Evolutionary conservation across 2,113 vertebrate species (phyloP).

Genomic region (Diadophis punctatus): DNA sequence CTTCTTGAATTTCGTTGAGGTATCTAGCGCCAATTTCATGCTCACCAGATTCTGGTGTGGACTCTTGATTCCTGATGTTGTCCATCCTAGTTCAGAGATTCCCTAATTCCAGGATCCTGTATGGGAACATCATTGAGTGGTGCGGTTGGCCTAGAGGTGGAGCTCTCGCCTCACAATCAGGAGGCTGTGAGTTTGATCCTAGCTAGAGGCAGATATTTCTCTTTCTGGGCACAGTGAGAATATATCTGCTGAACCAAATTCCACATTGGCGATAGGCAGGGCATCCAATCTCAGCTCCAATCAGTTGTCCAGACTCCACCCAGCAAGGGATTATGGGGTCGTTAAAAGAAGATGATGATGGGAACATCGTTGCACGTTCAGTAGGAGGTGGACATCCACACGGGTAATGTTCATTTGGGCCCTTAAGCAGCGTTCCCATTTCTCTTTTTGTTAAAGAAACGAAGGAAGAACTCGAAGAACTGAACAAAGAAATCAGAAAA

Average conservation of each 20-base stretch:
- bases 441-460: conserved; percentile 71
- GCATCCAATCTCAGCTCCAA: too few relatives aligned
- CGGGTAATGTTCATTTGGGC: neutral
- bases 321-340: too few relatives aligned
- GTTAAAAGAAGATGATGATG: too few relatives aligned
- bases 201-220: too few relatives aligned
- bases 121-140: too few relatives aligned
- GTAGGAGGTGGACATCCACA: neutral
- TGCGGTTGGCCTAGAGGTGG: too few relatives aligned
- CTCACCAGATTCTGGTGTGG: neutral
- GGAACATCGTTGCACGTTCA: neutral
- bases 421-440: neutral
- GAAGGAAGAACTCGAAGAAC: conserved; percentile 85
- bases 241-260: too few relatives aligned
- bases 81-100: neutral
- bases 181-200: too few relatives aligned
- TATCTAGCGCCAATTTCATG: neutral
- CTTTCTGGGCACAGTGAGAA: too few relatives aligned
- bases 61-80: neutral
- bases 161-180: too few relatives aligned
- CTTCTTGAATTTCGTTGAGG: neutral
- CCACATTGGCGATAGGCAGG: too few relatives aligned
- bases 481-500: conserved; percentile 90
- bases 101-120: neutral
- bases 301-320: too few relatives aligned